phyloP scores from a whole-genome alignment of 2,113 vertebrate genomes.

The Verasper variegatus region DNA sequence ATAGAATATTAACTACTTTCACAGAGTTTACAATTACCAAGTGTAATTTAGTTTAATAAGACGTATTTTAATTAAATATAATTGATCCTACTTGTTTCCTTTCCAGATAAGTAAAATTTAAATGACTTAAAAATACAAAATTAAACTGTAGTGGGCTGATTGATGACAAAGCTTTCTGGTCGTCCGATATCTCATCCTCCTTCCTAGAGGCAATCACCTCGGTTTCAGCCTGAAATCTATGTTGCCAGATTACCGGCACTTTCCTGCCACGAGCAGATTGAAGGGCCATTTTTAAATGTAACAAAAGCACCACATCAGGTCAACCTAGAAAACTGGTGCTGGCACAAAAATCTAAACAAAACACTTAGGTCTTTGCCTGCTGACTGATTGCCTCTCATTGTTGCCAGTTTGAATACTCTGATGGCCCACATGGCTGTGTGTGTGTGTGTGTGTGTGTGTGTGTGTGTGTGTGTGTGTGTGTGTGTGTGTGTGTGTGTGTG shows the following conservation, averaged over 20 bases:
- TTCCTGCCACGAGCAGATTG: neutral
- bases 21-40: neutral
- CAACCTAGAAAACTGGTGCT: slow-evolving; percentile 36
- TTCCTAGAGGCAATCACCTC: neutral
- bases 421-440: slow-evolving; percentile 27
- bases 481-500: slow-evolving; percentile 1
- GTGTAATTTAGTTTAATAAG: neutral
- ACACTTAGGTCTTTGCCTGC: slow-evolving; percentile 30
- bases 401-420: slow-evolving; percentile 42
- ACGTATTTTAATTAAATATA: slow-evolving; percentile 6
- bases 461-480: neutral
- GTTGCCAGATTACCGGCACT: neutral
- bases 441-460: neutral
- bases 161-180: neutral
- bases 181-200: neutral
- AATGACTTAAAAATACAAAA: slow-evolving; percentile 1
- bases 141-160: slow-evolving; percentile 1
- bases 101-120: slow-evolving; percentile 11
- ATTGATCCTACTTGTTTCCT: slow-evolving; percentile 10
- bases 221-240: neutral
- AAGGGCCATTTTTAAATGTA: slow-evolving; percentile 28
- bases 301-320: slow-evolving; percentile 35
- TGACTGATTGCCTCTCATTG: slow-evolving; percentile 52
- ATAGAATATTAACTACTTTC: neutral
- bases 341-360: slow-evolving; percentile 22